Conservation (phyloP, 1,140 invertebrate species). For the Cotesia vestalis region DNA sequence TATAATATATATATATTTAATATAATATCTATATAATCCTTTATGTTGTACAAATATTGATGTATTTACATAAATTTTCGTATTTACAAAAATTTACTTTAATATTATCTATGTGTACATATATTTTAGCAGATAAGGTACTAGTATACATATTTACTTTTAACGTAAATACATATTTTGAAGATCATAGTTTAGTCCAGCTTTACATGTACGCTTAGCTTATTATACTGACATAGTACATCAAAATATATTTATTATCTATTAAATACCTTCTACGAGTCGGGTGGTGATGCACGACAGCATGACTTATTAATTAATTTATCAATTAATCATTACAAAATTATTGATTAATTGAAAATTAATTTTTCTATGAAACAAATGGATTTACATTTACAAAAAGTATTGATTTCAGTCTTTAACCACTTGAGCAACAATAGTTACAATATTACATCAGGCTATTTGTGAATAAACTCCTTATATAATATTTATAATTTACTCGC, state of each 20-base stretch:
- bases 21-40: not conserved
- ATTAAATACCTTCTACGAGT: too few species aligned
- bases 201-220: not conserved
- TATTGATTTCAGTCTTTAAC: constrained; percentile 36
- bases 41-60: constrained; percentile 37
- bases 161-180: too few species aligned
- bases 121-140: not conserved
- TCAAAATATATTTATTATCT: not conserved
- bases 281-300: too few species aligned
- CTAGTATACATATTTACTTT: constrained; percentile 5
- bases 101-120: constrained; percentile 4
- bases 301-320: too few species aligned
- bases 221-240: not conserved
- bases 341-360: not conserved
- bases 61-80: constrained; percentile 23
- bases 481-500: constrained; percentile 8
- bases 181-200: too few species aligned
- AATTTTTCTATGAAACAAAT: constrained; percentile 18
- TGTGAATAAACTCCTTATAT: constrained; percentile 11
- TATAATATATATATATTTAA: too few species aligned
- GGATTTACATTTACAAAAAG: constrained; percentile 25
- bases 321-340: not conserved
- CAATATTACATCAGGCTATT: constrained; percentile 20
- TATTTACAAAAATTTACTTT: constrained; percentile 32
- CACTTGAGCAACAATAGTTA: constrained; percentile 38